Evolutionary conservation across 2,797 vertebrate genomes (phyloP), one percentile per base, ranked within the genome.

Genomic region (Aphelocoma californica): DNA sequence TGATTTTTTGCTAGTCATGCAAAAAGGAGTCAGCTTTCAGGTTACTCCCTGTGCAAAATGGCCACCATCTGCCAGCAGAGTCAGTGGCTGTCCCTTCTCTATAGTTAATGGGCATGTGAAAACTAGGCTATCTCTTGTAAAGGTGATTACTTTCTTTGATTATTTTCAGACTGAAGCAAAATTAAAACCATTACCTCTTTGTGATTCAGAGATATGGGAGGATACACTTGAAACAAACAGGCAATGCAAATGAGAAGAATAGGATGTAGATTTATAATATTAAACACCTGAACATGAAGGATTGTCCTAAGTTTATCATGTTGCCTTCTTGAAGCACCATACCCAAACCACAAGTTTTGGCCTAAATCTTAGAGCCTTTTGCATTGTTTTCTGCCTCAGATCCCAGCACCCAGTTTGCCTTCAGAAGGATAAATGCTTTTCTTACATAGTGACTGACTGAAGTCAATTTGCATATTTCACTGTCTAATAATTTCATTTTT

Each of bases 121-220:
- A 89, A 86, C 17, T 19, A 67, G 29, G 19, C 57, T 48, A 32
- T 70, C 40, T 72, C 84, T 89, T 62, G 25, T 23, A 69, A 81
- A 80, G 28, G 29, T 61, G 32, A 54, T 65, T 65, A 75, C 29
- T 64, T 81, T 19, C 29, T 84, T 67, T 42, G 48, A 38, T 61
- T 80, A 50, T 81, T 90, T 90, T 81, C 73, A 71, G 48, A 74
- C 28, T 56, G 19, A 90, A 79, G 24, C 10, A 92, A 95, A 92
- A 89, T 50, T 10, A 69, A 91, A 82, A 75, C 44, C 15, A 54
- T 12, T 53, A 29, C 10, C 17, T 82, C 26, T 78, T 23, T 44
- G 31, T 15, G 31, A 53, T 62, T 54, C 72, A 77, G 51, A 82
- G n/a, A 62, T 18, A 80, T 3, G 14, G 31, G n/a, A 73, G 61